Base-by-base conservation (phyloP, 2,113 vertebrate species). In the Myotis yumanensis region DNA sequence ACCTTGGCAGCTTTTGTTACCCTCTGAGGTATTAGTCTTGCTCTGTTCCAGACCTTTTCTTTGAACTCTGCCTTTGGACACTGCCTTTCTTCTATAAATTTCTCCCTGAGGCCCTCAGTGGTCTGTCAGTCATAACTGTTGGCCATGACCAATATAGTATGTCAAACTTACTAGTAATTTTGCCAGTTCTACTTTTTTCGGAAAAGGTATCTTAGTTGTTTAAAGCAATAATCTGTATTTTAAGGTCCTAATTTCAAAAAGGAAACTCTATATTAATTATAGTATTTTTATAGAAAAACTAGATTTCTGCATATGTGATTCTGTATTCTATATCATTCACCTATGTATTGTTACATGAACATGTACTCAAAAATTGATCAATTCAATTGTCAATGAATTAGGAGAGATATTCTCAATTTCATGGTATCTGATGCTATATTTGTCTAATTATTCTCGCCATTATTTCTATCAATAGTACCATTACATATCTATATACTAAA, bases 11-110 rank as follows among this genome's bases (percentile, higher is more conserved):
- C 11, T 96, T 94, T 96, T 94, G 43, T 69, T 92, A 89, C 73
- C 54, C 95, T 92, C 85, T 82, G 77, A 92, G 72, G 81, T 93
- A 96, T 96, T 97, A 95, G 25, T 75, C 81, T 92, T 94, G 59
- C 88, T 92, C 68, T 71, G 32, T 83, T 97, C 77, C 54, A 94
- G 93, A 96, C 87, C 93, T 97, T 95, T 97, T 54, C 43, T 54
- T 97, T 97, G 96, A 97, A 96, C 96, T 94, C 73, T 97, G 95
- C 30, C 43, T 97, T 96, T 90, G 54, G 93, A 92, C 68, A 97
- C 54, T 90, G 79, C 30, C 54, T 84, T 88, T 90, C 88, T 88
- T 95, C 43, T 95, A 90, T 94, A 96, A 86, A 88, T 80, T 43
- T 97, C 20, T 94, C 95, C 71, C 93, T 82, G 30, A 82, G n/a